These are phyloP conservation scores for Allolobophora icterica DNA, from an alignment of 2,888 invertebrate species.

Conservation along the genomic window DNA sequence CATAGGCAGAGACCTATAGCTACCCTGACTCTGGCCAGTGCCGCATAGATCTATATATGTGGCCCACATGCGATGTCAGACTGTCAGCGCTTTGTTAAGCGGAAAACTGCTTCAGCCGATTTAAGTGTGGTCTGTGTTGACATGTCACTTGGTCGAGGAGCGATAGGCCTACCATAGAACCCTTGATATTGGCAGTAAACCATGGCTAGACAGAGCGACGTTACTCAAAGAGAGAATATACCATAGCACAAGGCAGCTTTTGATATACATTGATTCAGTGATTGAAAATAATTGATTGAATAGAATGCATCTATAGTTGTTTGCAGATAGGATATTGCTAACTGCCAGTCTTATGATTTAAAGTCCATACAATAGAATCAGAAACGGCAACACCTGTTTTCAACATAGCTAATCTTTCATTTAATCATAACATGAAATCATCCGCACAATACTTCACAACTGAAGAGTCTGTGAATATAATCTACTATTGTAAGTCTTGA, in stretches of 20 bases:
- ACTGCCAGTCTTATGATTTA: too few relatives aligned
- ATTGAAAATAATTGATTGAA: not conserved
- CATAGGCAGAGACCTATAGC: not conserved
- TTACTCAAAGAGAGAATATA: not conserved
- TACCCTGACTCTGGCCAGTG: not conserved
- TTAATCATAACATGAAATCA: too few relatives aligned
- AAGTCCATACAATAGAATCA: too few relatives aligned
- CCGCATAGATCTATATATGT: not conserved
- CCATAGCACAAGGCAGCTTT: not conserved
- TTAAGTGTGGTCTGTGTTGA: not conserved
- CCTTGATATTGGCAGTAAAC: not conserved
- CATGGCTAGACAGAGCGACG: not conserved
- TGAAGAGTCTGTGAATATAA: too few relatives aligned
- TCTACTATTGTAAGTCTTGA: too few relatives aligned
- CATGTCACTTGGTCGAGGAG: not conserved
- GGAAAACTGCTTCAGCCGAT: not conserved
- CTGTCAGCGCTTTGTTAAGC: not conserved
- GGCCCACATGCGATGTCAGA: not conserved
- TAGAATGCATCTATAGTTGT: not conserved
- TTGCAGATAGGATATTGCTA: too few relatives aligned
- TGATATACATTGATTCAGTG: not conserved
- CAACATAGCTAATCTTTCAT: too few relatives aligned
- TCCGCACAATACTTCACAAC: too few relatives aligned
- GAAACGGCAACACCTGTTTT: too few relatives aligned
- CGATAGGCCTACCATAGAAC: not conserved